A percentile compares a stretch with the other conserved stretches of the same genome.
These are phyloP conservation scores for Sebastes hopkinsi DNA, from an alignment of 2,797 vertebrate species.

Conservation along the genomic window DNA sequence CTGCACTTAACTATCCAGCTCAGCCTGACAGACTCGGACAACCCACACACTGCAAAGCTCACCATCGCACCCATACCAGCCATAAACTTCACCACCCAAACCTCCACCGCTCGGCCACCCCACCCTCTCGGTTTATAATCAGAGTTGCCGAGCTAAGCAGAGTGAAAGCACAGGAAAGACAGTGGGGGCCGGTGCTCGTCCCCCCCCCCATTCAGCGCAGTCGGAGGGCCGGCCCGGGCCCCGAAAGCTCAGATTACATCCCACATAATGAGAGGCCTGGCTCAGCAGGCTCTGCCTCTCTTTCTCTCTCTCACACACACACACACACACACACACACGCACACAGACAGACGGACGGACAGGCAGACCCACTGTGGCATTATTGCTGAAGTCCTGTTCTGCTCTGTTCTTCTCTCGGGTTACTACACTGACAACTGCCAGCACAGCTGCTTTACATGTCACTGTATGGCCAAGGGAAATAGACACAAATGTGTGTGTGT, in stretches of 20 bases:
- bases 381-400: constrained; percentile 74
- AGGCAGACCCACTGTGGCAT: constrained; percentile 50
- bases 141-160: constrained; percentile 87
- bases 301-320: constrained; percentile 27
- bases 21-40: constrained; percentile 13
- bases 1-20: constrained; percentile 1
- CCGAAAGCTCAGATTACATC: constrained; percentile 88
- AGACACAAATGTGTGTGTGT: constrained; percentile 8
- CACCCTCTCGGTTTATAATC: constrained; percentile 76
- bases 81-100: constrained; percentile 47
- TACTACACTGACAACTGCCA: constrained; percentile 64
- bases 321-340: not conserved
- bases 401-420: constrained; percentile 66
- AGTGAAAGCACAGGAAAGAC: constrained; percentile 87
- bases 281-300: constrained; percentile 82
- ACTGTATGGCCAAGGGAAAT: constrained; percentile 28
- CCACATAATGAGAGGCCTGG: constrained; percentile 87
- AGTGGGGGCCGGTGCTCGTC: constrained; percentile 66
- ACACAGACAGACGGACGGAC: not conserved
- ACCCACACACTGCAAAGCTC: constrained; percentile 12
- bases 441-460: constrained; percentile 70
- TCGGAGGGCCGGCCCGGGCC: constrained; percentile 69
- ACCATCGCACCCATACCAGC: constrained; percentile 30
- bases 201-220: constrained; percentile 76
- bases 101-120: constrained; percentile 48